Evolutionary conservation across 2,888 invertebrate genomes (phyloP).

Genomic region (Eulithis testata): DNA sequence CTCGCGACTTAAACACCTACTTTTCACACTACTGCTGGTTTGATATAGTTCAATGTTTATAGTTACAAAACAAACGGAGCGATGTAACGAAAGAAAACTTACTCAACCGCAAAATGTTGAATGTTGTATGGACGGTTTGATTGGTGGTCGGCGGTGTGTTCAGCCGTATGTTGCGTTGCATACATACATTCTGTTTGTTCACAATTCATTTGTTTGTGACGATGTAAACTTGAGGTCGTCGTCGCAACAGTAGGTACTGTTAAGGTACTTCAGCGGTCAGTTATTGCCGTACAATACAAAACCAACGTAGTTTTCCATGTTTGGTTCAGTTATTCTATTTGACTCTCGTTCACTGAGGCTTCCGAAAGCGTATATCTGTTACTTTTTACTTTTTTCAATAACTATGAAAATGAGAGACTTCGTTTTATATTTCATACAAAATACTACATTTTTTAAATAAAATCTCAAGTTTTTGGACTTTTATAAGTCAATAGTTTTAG

Average conservation of each 20-base stretch:
- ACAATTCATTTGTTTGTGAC: conserved; percentile 63
- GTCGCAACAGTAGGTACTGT: background rate
- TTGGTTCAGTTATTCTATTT: background rate
- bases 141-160: conserved; percentile 63
- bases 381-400: too few species aligned
- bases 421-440: too few species aligned
- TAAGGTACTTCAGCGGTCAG: background rate
- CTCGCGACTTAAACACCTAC: conserved; percentile 48
- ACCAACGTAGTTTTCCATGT: background rate
- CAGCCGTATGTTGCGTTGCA: conserved; percentile 58
- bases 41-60: conserved; percentile 26
- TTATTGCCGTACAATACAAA: background rate
- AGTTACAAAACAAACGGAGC: conserved; percentile 22
- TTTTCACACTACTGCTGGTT: conserved; percentile 57
- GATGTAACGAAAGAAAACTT: conserved; percentile 30
- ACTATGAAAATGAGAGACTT: too few species aligned
- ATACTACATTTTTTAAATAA: too few species aligned
- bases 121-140: conserved; percentile 32
- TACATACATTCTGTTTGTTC: conserved; percentile 61
- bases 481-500: too few species aligned
- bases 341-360: too few species aligned
- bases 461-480: too few species aligned
- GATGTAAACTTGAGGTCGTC: conserved; percentile 39
- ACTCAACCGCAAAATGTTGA: conserved; percentile 24
- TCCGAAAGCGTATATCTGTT: too few species aligned